Percentiles rank a stretch among this genome's conserved stretches.
Evolutionary conservation across 2,113 vertebrate species (phyloP).

Genomic region (Corvus moneduloides): DNA sequence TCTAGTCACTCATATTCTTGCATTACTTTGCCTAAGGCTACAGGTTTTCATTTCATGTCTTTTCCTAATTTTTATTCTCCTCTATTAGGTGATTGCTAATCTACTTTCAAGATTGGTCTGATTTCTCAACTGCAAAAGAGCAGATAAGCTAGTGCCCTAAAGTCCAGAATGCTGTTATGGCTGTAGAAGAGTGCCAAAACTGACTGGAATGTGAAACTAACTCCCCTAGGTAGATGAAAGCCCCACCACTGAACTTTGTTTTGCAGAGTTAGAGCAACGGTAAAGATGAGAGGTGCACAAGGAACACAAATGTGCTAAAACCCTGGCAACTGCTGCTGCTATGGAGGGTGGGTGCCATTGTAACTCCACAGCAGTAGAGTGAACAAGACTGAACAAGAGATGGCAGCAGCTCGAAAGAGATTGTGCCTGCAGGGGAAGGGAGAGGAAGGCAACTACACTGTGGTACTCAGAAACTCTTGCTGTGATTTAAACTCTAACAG

Average conservation of each 20-base stretch:
- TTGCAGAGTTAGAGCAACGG: not conserved
- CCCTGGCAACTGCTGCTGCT: not conserved
- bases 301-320: not conserved
- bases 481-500: not conserved
- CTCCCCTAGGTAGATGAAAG: not conserved
- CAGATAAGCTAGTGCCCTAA: not conserved
- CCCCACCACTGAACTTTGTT: rapidly evolving
- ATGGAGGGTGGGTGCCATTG: rapidly evolving
- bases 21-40: not conserved
- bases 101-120: not conserved
- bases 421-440: not conserved
- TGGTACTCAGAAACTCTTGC: not conserved
- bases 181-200: not conserved
- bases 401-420: not conserved
- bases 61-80: not conserved
- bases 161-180: not conserved
- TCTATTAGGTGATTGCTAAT: not conserved
- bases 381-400: not conserved
- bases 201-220: not conserved
- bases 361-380: not conserved
- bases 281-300: not conserved
- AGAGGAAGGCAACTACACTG: not conserved
- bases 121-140: not conserved
- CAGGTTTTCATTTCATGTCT: not conserved
- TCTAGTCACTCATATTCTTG: not conserved